Evolutionary conservation across 1,140 invertebrate species (phyloP), one percentile per base, ranked within the genome.

Genomic region (Panulirus ornatus): DNA sequence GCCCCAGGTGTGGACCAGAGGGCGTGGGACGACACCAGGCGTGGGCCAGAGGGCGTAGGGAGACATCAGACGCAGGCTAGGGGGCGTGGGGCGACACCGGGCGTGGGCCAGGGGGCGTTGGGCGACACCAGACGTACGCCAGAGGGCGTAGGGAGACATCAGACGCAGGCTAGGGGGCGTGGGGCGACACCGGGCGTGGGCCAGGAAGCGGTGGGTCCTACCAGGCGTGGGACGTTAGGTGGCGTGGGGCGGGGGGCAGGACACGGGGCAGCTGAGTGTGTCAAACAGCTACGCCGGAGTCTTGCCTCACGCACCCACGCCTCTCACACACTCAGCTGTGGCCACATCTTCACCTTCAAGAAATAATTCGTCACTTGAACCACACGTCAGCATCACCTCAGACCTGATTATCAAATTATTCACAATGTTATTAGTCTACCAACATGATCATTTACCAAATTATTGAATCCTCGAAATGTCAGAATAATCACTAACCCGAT

Each of bases 221-320:
- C 27, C 30, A 38, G 51, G 16, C 36, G 79, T 38, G 8, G n/a
- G n/a, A 36, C 11, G 34, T 3, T 14, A 36, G 16, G 58, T 27
- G 71, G 44, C 47, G 73, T 27, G 84, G 73, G 51, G 58, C 36
- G n/a, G 73, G 84, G 84, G 84, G 84, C 84, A 86, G 47, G 84
- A 86, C 84, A 16, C 73, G 75, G 84, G 71, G 84, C 84, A 86
- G 84, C 84, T 86, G 84, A 76, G 51, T 63, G 30, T 16, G 40
- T 36, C 30, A 27, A 86, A 47, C 84, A 86, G 84, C 84, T 86
- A 86, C 84, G 84, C 84, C 84, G 84, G 84, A 86, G 84, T 86
- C 84, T 86, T 86, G 84, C 84, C 84, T 86, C 84, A 22, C 34
- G 42, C 84, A 63, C 84, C 84, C 83, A 73, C 83, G 27, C 83